phyloP scores from a whole-genome alignment of 2,797 vertebrate genomes.

The Sebastes cheni region DNA sequence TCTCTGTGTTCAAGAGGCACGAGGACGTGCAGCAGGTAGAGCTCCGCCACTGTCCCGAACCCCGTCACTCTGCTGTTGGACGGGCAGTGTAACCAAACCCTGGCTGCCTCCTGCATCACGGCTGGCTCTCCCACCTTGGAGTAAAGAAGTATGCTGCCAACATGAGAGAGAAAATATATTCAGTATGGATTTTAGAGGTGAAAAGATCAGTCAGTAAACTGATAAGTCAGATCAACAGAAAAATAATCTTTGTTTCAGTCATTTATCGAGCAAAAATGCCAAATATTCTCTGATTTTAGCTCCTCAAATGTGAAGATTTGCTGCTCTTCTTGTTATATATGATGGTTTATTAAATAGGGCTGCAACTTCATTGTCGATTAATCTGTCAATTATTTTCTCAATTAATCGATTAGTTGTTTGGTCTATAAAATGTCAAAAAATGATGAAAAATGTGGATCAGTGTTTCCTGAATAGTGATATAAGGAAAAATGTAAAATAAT shows the following conservation, averaged over 20 bases:
- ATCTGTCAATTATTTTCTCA: fast-evolving
- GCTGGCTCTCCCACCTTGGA: slow-evolving; percentile 87
- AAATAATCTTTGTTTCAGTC: neutral
- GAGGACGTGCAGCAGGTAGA: slow-evolving; percentile 86
- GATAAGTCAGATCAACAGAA: neutral
- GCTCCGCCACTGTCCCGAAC: slow-evolving; percentile 84
- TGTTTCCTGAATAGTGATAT: too few species aligned
- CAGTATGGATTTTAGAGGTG: neutral
- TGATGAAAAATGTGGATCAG: too few species aligned
- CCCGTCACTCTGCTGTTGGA: slow-evolving; percentile 75
- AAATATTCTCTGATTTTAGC: too few species aligned
- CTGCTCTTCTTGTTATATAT: too few species aligned
- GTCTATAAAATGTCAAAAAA: too few species aligned
- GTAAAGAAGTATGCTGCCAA: slow-evolving; percentile 89
- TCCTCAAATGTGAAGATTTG: too few species aligned
- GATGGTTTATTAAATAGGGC: too few species aligned
- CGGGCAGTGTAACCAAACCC: slow-evolving; percentile 83
- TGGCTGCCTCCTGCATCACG: slow-evolving; percentile 81
- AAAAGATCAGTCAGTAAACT: neutral
- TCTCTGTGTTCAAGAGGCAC: slow-evolving; percentile 83
- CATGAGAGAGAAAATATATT: neutral
- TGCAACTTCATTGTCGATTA: too few species aligned
- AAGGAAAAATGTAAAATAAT: neutral
- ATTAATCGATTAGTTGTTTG: too few species aligned
- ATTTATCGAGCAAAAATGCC: too few species aligned